Base-by-base conservation (phyloP, 2,797 vertebrate species). In the Trachurus trachurus region DNA sequence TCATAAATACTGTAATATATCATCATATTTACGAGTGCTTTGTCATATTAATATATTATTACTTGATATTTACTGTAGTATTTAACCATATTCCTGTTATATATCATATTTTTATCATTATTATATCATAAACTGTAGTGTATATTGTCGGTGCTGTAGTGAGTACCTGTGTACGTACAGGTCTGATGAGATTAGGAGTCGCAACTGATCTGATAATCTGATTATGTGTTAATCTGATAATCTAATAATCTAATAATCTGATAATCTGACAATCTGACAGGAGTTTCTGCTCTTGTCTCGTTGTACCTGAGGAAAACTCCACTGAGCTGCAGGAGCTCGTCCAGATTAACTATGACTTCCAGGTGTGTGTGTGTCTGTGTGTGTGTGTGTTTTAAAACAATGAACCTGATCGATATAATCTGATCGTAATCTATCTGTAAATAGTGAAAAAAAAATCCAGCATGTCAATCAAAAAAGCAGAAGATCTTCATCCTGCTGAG, bases 261-360 rank as follows among this genome's bases (percentile, higher is more conserved):
- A 66, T 68, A 47, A 53, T 54, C 4, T 68, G 26, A 26, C 80
- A 0, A 71, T 74, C 40, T 74, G 26, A 2, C 82, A 93, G 92
- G 81, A 71, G 21, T 2, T 92, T 93, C 82, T 94, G 91, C 66
- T 93, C 90, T 0, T 95, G 93, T 50, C 81, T 94, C 26, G 37
- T 87, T 42, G 54, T 0, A 31, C 90, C 93, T 49, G 66, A 73
- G 5, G 87, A 83, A 22, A 83, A 89, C 72, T 93, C 90, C 4
- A 0, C 80, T 0, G 92, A 94, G 16, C 87, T 94, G 76, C 47
- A 78, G 66, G 86, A 94, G 72, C 19, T 93, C 42, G 17, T 84
- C 0, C 75, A 90, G 69, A 15, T 93, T 1, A 94, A 94, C 70
- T 5, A 16, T 19, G 84, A 87, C 2, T 93, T 89, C 62, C 93